A percentile compares a stretch with the other conserved stretches of the same genome.
phyloP scores from a whole-genome alignment of 2,797 vertebrate genomes.

The Channallabes apus region DNA sequence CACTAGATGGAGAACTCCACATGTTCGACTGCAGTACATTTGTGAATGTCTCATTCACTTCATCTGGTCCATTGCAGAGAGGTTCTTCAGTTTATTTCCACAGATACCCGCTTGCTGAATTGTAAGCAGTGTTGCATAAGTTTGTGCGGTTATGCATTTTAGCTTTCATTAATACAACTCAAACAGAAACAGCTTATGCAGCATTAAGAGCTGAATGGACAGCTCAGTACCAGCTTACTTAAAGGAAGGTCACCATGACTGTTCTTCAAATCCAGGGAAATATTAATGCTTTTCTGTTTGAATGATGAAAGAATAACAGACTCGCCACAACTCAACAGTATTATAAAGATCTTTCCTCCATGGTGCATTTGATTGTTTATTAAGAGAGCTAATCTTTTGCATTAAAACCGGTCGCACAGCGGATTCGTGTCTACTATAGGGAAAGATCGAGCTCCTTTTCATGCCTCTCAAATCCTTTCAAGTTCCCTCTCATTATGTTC shows the following conservation, averaged over 20 bases:
- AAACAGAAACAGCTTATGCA: neutral
- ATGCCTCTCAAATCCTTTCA: constrained; percentile 57
- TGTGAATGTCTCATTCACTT: neutral
- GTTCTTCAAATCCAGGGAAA: constrained; percentile 42
- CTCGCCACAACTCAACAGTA: constrained; percentile 47
- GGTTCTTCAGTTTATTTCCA: neutral
- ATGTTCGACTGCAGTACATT: neutral
- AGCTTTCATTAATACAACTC: neutral
- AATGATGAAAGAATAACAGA: constrained; percentile 47
- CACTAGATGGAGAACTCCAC: constrained; percentile 54
- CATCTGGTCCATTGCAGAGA: neutral
- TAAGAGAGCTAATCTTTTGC: constrained; percentile 50
- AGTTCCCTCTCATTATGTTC: constrained; percentile 51
- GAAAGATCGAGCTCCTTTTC: constrained; percentile 44
- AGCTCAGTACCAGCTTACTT: neutral
- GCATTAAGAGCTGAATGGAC: neutral
- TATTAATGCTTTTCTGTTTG: constrained; percentile 49
- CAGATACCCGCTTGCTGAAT: neutral
- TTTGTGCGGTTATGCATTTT: neutral
- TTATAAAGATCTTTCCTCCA: constrained; percentile 32
- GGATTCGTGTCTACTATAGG: constrained; percentile 50
- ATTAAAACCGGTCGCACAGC: constrained; percentile 38
- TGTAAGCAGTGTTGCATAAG: neutral
- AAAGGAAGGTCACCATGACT: constrained; percentile 44
- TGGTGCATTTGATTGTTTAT: constrained; percentile 50